Base-by-base conservation (phyloP, 2,888 invertebrate genomes). In the Toxonevra muliebris region DNA sequence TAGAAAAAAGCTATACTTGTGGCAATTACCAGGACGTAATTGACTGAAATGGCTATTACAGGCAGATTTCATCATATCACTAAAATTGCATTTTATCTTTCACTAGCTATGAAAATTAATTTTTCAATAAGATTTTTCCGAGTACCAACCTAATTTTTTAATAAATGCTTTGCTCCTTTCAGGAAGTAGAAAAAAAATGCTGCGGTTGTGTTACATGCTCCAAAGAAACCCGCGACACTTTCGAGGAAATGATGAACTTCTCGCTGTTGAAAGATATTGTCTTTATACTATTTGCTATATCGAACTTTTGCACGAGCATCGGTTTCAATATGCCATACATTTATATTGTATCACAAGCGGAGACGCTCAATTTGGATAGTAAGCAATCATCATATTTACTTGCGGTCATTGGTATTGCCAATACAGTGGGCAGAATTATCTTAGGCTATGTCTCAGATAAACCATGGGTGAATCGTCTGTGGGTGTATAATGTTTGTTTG, bases 241-340 rank as follows among this genome's bases (percentile, higher is more conserved):
- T 94, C 69, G 87, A 88, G 59, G 90, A 92, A 85, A 95, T 97
- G 94, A 88, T 97, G 79, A 94, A 97, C 81, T 88, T 97, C 73
- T 89, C 91, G 0, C 87, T 99, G 60, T 88, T 98, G 68, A 89
- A 90, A 76, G 94, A 97, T 85, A 90, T 92, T 41, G 88, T 97
- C 73, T 98, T 97, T 84, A 87, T 98, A 72, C 86, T 98, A 70
- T 98, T 98, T 84, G 91, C 93, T 13, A 77, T 95, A 65, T 98
- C 98, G 50, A 99, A 99, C 86, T 96, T 99, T 84, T 91, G 83
- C 73, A 85, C 85, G 19, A 97, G 95, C 82, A 92, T 97, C 80
- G 97, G 97, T 70, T 97, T 96, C 87, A 95, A 96, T 84, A 90
- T 97, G 80, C 97, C 97, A 45, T 96, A 96, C 82, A 91, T 96